Evolutionary conservation across 2,797 vertebrate genomes (phyloP).

Genomic region (Tiaroga cobitis): DNA sequence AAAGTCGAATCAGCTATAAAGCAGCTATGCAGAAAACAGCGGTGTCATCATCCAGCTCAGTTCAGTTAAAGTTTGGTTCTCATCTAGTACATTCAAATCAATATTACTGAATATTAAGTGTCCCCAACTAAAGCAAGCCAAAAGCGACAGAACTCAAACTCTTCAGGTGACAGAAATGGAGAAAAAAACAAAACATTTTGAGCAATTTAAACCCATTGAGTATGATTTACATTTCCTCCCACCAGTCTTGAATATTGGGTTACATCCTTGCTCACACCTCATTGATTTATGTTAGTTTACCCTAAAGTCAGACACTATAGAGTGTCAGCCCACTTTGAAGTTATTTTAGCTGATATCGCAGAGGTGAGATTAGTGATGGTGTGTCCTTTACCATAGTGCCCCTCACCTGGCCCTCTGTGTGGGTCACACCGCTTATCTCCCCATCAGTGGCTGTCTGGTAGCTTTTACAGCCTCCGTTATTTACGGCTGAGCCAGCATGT

Average conservation of each 20-base stretch:
- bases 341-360: not conserved
- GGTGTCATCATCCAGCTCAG: not conserved
- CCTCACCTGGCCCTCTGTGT: constrained; percentile 41
- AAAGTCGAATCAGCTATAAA: not conserved
- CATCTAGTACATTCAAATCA: not conserved
- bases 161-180: too few species aligned
- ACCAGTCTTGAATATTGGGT: constrained; percentile 11
- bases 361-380: constrained; percentile 36
- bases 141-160: too few species aligned
- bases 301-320: not conserved
- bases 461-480: constrained; percentile 68
- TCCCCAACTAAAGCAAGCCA: too few species aligned
- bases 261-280: not conserved
- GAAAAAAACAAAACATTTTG: too few species aligned
- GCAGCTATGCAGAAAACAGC: not conserved
- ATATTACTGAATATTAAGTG: not conserved
- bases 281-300: constrained; percentile 28
- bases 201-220: not conserved
- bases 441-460: constrained; percentile 68
- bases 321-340: not conserved
- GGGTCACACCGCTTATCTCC: constrained; percentile 71
- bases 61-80: not conserved
- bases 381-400: constrained; percentile 38
- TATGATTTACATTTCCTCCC: constrained; percentile 1
- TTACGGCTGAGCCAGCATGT: constrained; percentile 71